Evolutionary conservation across 1,140 invertebrate genomes (phyloP).

Genomic region (Zaprionus inermis): DNA sequence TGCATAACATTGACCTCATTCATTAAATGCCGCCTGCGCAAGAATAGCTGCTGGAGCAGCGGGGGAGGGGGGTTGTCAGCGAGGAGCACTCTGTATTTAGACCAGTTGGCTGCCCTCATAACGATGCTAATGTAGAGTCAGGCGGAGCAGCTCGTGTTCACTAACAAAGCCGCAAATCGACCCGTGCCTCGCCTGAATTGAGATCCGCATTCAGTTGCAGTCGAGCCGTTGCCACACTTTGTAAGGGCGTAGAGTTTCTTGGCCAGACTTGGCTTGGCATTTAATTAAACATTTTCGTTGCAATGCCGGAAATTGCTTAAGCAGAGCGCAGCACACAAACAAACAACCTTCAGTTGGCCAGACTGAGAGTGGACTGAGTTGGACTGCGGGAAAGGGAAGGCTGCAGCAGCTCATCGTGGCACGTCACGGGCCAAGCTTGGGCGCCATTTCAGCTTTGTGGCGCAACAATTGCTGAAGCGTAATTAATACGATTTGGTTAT

Average conservation of each 20-base stretch:
- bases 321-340: constrained; percentile 22
- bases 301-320: constrained; percentile 72
- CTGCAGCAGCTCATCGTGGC: constrained; percentile 9
- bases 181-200: constrained; percentile 2
- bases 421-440: constrained; percentile 57
- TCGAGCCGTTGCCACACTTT: neutral
- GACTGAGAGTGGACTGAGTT: neutral
- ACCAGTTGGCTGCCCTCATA: constrained; percentile 59
- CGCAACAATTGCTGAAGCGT: constrained; percentile 80
- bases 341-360: constrained; percentile 9
- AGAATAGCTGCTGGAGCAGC: neutral
- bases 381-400: too few relatives aligned
- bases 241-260: neutral
- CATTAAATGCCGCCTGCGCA: constrained; percentile 47
- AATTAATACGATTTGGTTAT: constrained; percentile 80
- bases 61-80: too few relatives aligned
- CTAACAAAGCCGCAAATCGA: constrained; percentile 64
- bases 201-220: constrained; percentile 18
- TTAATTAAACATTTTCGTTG: constrained; percentile 73
- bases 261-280: constrained; percentile 34
- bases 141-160: constrained; percentile 33
- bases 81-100: constrained; percentile 29
- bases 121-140: constrained; percentile 68
- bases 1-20: constrained; percentile 74
- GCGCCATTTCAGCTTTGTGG: constrained; percentile 78